A percentile compares a stretch with the other conserved stretches of the same genome.
phyloP scores from a whole-genome alignment of 2,888 invertebrate species.

The Erebia ligea region DNA sequence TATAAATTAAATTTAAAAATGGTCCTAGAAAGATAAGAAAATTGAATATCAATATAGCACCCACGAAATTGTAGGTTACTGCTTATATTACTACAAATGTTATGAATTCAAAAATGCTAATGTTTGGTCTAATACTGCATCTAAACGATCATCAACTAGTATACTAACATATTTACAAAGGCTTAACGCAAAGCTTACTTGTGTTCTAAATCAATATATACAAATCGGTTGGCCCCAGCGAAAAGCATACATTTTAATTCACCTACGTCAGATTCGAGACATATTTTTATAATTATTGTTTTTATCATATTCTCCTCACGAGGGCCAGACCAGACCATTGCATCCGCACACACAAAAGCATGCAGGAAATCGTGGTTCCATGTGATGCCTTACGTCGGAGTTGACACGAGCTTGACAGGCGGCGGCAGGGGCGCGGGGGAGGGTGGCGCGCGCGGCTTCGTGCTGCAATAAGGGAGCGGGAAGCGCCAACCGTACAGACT shows the following conservation, averaged over 20 bases:
- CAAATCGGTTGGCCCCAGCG: conserved; percentile 62
- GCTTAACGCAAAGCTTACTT: conserved; percentile 48
- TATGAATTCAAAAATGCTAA: neutral
- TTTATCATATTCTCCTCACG: conserved; percentile 46
- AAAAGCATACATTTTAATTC: conserved; percentile 45
- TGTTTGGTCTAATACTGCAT: neutral
- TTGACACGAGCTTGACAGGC: conserved; percentile 89
- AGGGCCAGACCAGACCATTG: conserved; percentile 60
- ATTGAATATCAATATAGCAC: neutral
- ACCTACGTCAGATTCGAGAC: conserved; percentile 20
- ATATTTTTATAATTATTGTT: conserved; percentile 5
- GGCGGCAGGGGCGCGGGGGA: conserved; percentile 91
- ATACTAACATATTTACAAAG: conserved; percentile 46
- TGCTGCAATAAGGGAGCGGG: conserved; percentile 98
- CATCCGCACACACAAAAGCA: conserved; percentile 77
- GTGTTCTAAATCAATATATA: conserved; percentile 55
- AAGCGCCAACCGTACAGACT: conserved; percentile 98
- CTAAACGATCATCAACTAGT: conserved; percentile 15
- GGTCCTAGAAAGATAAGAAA: neutral
- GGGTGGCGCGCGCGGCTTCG: conserved; percentile 91
- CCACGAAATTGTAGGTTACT: neutral
- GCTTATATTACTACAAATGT: neutral
- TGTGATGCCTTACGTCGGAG: conserved; percentile 85
- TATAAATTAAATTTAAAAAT: neutral
- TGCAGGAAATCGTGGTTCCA: conserved; percentile 65